Evolutionary conservation across 1,140 invertebrate genomes (phyloP), one percentile per base, ranked within the genome.

Genomic region (Brachionus koreanus): DNA sequence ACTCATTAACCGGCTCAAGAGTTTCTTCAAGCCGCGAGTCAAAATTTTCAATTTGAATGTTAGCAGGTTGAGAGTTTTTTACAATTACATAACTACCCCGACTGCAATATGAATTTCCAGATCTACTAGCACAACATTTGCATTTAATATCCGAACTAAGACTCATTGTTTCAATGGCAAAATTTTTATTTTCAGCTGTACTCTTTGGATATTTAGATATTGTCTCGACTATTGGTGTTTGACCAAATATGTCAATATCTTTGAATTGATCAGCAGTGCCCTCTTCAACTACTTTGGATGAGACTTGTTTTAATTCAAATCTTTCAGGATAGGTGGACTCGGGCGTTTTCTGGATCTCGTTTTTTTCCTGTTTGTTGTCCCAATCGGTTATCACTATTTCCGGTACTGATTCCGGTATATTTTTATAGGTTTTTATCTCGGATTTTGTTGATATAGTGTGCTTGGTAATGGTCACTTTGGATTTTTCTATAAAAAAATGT

Each of bases 1-100:
- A 33, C 16, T 65, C 33, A 39, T 35, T 39, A 10, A 3, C 37
- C 2, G 13, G 33, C 5, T 69, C 65, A 5, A 37, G 3, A 13
- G 65, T 69, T 69, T 69, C 35, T n/a, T 69, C 65, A n/a, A 69
- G 19, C 13, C 35, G 65, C 0, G 65, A 69, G 23, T 74, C 69
- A 33, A 74, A 74, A 46, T 43, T 19, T 46, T 74, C 69, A 74
- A 74, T 25, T 25, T 74, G 69, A 46, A 74, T 46, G n/a, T 74
- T 74, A 6, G 69, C 69, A 49, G 69, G 69, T 46, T 74, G 69
- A 25, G 69, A 46, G 43, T 74, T 74, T 74, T 74, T 74, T 5
- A 74, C 69, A 46, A 74, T 74, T 0, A 74, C 42, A 74, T 74
- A 74, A 46, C 69, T 74, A 25, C 69, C 69, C 1, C 42, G 37